Percentiles rank a stretch among this genome's conserved stretches.
Conservation (phyloP, 1,140 invertebrate species). For the Drosophila miranda region DNA sequence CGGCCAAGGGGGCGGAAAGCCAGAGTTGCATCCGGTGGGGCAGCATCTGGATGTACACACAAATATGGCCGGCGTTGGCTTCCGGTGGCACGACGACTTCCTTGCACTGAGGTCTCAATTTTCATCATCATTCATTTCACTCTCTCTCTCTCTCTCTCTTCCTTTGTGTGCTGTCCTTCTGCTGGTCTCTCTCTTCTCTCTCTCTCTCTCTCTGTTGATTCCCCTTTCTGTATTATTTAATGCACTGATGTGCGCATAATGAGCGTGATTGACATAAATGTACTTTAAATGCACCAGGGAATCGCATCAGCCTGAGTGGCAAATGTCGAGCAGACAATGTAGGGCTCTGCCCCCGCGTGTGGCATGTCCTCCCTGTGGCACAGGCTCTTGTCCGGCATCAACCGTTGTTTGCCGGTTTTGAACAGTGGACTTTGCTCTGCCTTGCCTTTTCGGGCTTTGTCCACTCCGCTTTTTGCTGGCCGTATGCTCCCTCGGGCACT, state of each 20-base stretch:
- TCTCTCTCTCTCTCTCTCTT: conserved; percentile 3
- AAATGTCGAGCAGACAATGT: background rate
- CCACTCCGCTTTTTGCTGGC: conserved; percentile 52
- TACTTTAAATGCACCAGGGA: conserved; percentile 74
- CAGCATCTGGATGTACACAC: conserved; percentile 44
- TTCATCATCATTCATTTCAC: conserved; percentile 55
- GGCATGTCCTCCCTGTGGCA: conserved; percentile 1
- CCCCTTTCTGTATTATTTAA: conserved; percentile 62
- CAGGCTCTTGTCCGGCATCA: conserved; percentile 29
- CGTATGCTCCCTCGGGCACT: conserved; percentile 69
- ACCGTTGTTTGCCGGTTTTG: conserved; percentile 21
- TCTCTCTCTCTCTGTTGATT: conserved; percentile 3
- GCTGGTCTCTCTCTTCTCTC: background rate
- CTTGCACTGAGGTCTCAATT: conserved; percentile 51
- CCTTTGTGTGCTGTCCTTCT: background rate
- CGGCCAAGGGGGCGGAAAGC: conserved; percentile 10
- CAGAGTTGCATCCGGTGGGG: conserved; percentile 32
- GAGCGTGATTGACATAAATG: conserved; percentile 79
- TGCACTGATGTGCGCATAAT: conserved; percentile 77
- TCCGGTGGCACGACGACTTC: conserved; percentile 60
- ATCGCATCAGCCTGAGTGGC: conserved; percentile 7
- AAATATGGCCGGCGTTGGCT: conserved; percentile 63
- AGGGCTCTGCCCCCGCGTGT: background rate
- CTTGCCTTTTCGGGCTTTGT: conserved; percentile 8
- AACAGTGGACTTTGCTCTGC: conserved; percentile 25